phyloP scores from a whole-genome alignment of 2,113 vertebrate species.

The Aviceda subcristata region DNA sequence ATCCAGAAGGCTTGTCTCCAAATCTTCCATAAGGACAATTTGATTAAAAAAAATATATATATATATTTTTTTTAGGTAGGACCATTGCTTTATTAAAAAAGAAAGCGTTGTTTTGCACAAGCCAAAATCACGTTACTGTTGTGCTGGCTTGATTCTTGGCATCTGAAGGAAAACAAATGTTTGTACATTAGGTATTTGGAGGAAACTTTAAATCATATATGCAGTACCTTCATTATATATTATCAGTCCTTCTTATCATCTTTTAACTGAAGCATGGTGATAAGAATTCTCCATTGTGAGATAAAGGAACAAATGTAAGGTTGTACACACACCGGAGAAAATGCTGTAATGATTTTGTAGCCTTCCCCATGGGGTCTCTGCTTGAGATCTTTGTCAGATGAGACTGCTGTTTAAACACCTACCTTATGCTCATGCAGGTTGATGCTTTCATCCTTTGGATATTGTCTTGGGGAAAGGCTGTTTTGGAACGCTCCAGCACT shows the following conservation, averaged over 20 bases:
- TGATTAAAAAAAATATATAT: neutral
- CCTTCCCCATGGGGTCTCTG: neutral
- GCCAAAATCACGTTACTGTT: constrained; percentile 2
- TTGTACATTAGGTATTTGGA: neutral
- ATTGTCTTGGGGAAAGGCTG: neutral
- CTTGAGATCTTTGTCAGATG: neutral
- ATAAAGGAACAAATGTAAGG: neutral
- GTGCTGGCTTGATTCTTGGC: neutral
- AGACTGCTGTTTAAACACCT: neutral
- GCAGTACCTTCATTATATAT: neutral
- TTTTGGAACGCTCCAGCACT: fast-evolving
- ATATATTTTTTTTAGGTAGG: neutral
- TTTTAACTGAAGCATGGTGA: neutral
- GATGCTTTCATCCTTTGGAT: neutral
- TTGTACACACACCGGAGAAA: neutral
- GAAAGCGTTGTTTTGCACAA: neutral
- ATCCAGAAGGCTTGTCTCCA: neutral
- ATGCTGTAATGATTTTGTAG: neutral
- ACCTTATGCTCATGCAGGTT: fast-evolving
- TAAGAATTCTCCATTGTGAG: neutral
- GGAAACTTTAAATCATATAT: neutral
- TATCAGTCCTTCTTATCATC: neutral
- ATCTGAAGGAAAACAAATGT: constrained; percentile 16
- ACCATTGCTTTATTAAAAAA: neutral
- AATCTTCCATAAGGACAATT: neutral